Evolutionary conservation across 1,140 invertebrate genomes (phyloP).

Genomic region (Macrobrachium rosenbergii): DNA sequence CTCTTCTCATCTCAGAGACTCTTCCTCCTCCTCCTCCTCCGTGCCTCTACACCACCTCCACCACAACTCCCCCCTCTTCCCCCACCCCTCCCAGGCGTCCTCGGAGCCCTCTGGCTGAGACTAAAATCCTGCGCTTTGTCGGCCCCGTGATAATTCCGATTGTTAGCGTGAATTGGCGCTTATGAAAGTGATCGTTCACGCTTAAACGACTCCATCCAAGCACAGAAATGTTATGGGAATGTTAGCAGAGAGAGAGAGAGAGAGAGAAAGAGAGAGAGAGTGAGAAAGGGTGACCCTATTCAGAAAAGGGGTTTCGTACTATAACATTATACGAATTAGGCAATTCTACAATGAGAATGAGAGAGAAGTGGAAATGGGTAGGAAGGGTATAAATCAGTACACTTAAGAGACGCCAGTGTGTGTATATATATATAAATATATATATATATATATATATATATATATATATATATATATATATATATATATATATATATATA

Average conservation of each 20-base stretch:
- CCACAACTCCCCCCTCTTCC: no score
- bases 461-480: constrained; percentile 17
- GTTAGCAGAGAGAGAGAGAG: constrained; percentile 31
- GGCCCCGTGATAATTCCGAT: no score
- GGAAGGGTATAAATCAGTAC: not conserved
- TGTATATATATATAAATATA: constrained; percentile 8
- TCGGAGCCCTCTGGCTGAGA: no score
- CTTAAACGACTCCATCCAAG: no score
- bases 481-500: constrained; percentile 39
- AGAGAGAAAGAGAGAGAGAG: constrained; percentile 24
- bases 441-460: constrained; percentile 24
- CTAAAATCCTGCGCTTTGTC: no score
- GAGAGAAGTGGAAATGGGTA: not conserved
- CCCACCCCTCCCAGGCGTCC: no score
- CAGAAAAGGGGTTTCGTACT: not conserved
- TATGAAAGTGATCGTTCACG: no score
- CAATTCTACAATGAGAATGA: not conserved
- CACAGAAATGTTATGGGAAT: not conserved
- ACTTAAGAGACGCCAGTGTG: not conserved
- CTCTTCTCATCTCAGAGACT: no score
- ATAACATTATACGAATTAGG: not conserved
- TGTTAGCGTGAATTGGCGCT: no score
- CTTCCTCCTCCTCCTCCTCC: no score
- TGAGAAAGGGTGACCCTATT: not conserved
- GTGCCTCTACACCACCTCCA: no score